Evolutionary conservation across 1,140 invertebrate genomes (phyloP), one percentile per base, ranked within the genome.

Genomic region (Drosophila busckii): DNA sequence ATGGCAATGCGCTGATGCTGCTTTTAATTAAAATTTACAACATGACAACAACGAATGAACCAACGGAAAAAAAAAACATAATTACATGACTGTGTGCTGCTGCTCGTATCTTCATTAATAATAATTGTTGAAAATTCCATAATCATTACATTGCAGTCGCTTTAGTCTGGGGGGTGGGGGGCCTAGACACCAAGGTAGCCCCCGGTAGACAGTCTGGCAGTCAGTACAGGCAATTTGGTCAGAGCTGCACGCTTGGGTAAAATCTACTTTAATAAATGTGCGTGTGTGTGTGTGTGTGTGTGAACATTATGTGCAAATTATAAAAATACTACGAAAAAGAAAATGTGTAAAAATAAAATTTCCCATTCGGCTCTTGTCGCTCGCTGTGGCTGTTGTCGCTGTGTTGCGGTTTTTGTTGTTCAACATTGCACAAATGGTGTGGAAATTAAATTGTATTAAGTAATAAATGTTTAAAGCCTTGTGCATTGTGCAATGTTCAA

Each of bases 381-480:
- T 53, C 34, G 22, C 25, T 37, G 38, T 26, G 23, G n/a, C n/a
- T n/a, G n/a, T n/a, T 53, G 38, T 53, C 34, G 22, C 25, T 37
- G 38, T 26, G 23, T 54, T 60, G 49, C 38, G 56, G 56, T 53
- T 20, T n/a, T n/a, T n/a, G n/a, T n/a, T n/a, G n/a, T n/a, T n/a
- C n/a, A n/a, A 60, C 50, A 54, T 54, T 60, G 41, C 56, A 46
- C 56, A 61, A 61, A 61, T 61, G 52, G 52, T 42, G 42, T 61
- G 58, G 42, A 62, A 62, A 62, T 56, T 55, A 55, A 62, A 56
- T 62, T 62, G 52, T 55, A 48, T 62, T 62, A 62, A 62, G 58
- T 62, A 62, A 62, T 62, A 62, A 62, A 62, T 62, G 58, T 56
- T 62, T 62, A 62, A 62, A 56, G 52, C 52, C n/a, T 55, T 55